Conservation (phyloP, 2,113 vertebrate species). For the Pygathrix nemaeus region DNA sequence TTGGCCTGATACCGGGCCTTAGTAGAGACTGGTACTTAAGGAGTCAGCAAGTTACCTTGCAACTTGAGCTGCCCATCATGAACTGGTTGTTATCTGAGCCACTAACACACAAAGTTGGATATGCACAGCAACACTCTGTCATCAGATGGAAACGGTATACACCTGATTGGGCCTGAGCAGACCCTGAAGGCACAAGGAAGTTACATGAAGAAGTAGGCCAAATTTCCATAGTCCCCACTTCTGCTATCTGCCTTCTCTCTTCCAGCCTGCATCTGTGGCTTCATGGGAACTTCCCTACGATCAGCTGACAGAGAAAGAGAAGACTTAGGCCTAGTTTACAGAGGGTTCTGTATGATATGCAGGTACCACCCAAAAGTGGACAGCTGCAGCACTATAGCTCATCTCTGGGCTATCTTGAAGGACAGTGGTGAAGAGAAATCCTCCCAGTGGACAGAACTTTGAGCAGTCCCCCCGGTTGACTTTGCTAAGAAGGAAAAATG, state of each 20-base stretch:
- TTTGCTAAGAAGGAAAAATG: neutral
- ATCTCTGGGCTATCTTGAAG: neutral
- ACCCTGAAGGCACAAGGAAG: neutral
- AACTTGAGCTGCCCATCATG: neutral
- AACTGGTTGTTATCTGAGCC: neutral
- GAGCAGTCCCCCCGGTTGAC: neutral
- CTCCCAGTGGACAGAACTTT: neutral
- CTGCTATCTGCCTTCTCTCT: neutral
- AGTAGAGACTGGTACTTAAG: neutral
- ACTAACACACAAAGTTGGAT: neutral
- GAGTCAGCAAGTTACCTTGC: neutral
- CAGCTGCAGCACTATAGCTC: neutral
- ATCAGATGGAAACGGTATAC: neutral
- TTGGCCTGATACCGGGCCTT: neutral
- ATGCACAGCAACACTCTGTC: neutral
- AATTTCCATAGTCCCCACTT: no score
- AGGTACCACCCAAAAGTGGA: neutral
- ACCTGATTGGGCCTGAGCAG: neutral
- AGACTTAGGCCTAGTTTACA: neutral
- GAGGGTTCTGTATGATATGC: neutral
- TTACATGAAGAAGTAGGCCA: neutral
- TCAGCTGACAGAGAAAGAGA: neutral
- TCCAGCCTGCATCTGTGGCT: neutral
- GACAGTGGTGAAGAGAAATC: neutral
- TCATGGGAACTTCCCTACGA: neutral